These are phyloP conservation scores for Eupithecia centaureata DNA, from an alignment of 2,888 invertebrate genomes.

Conservation along the genomic window DNA sequence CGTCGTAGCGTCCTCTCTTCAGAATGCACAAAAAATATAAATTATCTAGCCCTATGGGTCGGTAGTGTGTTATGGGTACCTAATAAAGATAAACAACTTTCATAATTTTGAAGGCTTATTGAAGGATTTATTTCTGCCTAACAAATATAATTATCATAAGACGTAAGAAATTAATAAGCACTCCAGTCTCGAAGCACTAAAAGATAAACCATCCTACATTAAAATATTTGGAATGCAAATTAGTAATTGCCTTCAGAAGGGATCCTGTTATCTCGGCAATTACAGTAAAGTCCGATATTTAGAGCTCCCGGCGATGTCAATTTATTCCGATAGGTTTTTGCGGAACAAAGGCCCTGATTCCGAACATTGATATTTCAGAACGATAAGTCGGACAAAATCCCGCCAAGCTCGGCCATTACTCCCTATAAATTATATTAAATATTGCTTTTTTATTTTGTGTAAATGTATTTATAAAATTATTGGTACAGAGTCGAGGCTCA, in stretches of 20 bases:
- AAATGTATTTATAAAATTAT: background rate
- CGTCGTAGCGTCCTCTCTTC: background rate
- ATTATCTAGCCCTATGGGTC: too few relatives aligned
- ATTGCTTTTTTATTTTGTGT: too few relatives aligned
- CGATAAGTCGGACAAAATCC: background rate
- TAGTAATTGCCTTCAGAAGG: conserved; percentile 13
- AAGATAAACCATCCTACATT: background rate
- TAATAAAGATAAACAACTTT: too few relatives aligned
- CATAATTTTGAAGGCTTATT: background rate
- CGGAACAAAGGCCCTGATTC: background rate
- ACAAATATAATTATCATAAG: too few relatives aligned
- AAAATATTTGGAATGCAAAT: conserved; percentile 11
- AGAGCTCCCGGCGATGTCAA: conserved; percentile 14
- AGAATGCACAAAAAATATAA: background rate
- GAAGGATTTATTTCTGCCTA: too few relatives aligned
- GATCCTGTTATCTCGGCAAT: conserved; percentile 15
- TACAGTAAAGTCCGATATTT: conserved; percentile 17
- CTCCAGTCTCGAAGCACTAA: background rate
- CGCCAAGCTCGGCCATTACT: background rate
- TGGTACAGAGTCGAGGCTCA: background rate
- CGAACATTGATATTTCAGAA: background rate
- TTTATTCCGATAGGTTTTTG: conserved; percentile 21
- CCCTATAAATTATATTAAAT: too few relatives aligned
- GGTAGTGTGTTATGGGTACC: too few relatives aligned
- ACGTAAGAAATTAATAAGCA: too few relatives aligned